Base-by-base conservation (phyloP, 2,888 invertebrate species). In the Ferrisia virgata region DNA sequence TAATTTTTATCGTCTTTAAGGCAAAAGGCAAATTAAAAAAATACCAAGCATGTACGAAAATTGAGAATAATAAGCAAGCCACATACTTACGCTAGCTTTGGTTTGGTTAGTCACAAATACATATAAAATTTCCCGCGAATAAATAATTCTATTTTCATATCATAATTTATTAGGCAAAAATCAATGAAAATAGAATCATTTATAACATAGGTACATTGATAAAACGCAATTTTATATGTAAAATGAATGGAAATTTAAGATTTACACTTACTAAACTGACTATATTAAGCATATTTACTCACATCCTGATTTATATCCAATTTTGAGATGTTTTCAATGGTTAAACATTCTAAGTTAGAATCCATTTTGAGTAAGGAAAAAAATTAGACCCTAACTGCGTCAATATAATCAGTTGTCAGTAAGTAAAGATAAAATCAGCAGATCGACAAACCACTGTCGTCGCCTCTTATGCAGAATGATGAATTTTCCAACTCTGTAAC, bases 281-380 rank as follows among this genome's bases (percentile, higher is more conserved):
- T 58, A 82, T 31, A 64, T 82, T 39, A 36, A 58, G 58, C 40
- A 31, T 43, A 72, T 22, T 36, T 82, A 82, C 82, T 82, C 82
- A 82, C 82, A 82, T 82, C 82, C 82, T 82, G 82, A 82, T 82
- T 82, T 31, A 82, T 82, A 72, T 82, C 82, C 82, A 82, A 69
- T 82, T 82, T 82, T 22, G 82, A 82, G 82, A 82, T 82, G 82
- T 82, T 82, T 82, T 82, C 72, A 22, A 82, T 69, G 6, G 82
- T 82, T 25, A 82, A 72, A 64, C 82, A 82, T 31, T 82, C 82
- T 69, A 82, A 82, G 69, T 81, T 81, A 72, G 72, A 72, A 47
- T 82, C 82, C 82, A 82, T 82, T 72, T 82, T 76, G 58, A 25
- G 28, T 64, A 33, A 36, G 58, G 31, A 22, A 39, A 58, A 39